Conservation (phyloP, 1,140 invertebrate genomes). For the Chironomus striatipennis region DNA sequence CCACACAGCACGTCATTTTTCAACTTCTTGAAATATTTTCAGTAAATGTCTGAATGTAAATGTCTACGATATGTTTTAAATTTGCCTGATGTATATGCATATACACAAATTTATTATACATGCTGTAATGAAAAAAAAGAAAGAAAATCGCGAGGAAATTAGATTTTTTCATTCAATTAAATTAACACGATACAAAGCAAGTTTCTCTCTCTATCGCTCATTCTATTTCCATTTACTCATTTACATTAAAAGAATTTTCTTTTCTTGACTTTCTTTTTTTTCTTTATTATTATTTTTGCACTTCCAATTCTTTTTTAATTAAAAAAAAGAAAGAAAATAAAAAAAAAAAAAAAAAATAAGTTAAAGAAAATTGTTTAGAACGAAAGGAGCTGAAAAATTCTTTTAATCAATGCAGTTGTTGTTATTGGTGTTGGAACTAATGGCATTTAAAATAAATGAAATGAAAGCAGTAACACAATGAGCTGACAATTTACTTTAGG, state of each 20-base stretch:
- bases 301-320: not conserved
- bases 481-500: too few species aligned
- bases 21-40: not conserved
- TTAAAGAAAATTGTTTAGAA: not conserved
- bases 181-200: not conserved
- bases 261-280: too few species aligned
- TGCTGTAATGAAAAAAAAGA: not conserved
- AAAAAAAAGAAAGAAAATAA: not conserved
- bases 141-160: not conserved
- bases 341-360: not conserved
- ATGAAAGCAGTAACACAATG: too few species aligned
- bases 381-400: not conserved
- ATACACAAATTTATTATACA: conserved; percentile 8
- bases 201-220: not conserved
- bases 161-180: not conserved
- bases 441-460: too few species aligned
- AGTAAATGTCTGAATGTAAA: too few species aligned
- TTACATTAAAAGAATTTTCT: too few species aligned
- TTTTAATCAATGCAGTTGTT: too few species aligned
- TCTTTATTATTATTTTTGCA: not conserved
- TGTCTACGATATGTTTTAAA: too few species aligned
- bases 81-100: not conserved
- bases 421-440: too few species aligned
- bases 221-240: too few species aligned
- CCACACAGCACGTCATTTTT: not conserved